A percentile compares a stretch with the other conserved stretches of the same genome.
Evolutionary conservation across 2,888 invertebrate genomes (phyloP).

Genomic region (Hirtodrosophila confusa): DNA sequence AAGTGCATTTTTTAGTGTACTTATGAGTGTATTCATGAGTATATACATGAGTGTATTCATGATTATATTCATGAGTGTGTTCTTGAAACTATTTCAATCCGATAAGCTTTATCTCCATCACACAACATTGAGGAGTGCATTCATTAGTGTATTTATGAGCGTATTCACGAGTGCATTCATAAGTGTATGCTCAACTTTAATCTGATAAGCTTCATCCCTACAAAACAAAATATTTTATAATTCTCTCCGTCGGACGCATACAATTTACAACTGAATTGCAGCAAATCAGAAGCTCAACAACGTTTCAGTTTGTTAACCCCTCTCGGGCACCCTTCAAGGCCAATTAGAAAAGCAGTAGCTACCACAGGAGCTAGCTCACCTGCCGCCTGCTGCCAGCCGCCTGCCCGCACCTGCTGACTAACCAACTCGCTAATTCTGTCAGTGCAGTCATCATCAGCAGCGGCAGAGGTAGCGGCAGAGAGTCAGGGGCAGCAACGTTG

Average conservation of each 20-base stretch:
- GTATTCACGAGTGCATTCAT: too few species aligned
- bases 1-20: too few species aligned
- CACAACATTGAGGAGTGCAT: too few species aligned
- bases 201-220: not conserved
- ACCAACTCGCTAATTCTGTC: slow-evolving; percentile 63
- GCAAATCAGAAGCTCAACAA: slow-evolving; percentile 17
- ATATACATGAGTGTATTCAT: too few species aligned
- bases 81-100: too few species aligned
- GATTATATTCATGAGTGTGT: too few species aligned
- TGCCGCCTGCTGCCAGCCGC: not conserved
- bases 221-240: not conserved
- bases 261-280: not conserved
- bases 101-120: too few species aligned
- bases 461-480: not conserved
- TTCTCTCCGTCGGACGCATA: not conserved
- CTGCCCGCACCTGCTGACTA: slow-evolving; percentile 14
- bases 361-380: not conserved
- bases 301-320: slow-evolving; percentile 22
- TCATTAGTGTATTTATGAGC: too few species aligned
- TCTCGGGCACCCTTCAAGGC: slow-evolving; percentile 45
- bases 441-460: slow-evolving; percentile 59
- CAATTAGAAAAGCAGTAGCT: slow-evolving; percentile 53
- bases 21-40: too few species aligned
- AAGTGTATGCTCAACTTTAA: too few species aligned
- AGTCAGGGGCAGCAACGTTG: not conserved